Conservation (phyloP, 2,797 vertebrate species). For the Chaetophractus vellerosus region DNA sequence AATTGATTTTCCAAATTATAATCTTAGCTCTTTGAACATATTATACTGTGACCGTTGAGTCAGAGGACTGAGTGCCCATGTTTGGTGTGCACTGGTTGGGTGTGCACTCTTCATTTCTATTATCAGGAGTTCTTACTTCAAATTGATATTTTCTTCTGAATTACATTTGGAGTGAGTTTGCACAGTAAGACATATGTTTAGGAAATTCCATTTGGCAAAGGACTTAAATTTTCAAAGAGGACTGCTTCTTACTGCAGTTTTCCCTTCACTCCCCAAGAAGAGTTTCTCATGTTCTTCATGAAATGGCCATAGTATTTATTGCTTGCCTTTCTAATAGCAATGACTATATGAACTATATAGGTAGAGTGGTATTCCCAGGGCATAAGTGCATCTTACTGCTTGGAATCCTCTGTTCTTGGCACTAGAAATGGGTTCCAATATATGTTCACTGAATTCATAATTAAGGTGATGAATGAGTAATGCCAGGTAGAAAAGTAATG, state of each 20-base stretch:
- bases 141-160: background rate
- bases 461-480: background rate
- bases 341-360: background rate
- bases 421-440: background rate
- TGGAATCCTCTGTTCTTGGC: background rate
- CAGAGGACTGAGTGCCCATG: background rate
- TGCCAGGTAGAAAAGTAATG: background rate
- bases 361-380: background rate
- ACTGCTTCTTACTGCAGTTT: background rate
- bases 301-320: background rate
- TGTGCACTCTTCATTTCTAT: background rate
- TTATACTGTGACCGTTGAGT: background rate
- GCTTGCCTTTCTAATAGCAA: background rate
- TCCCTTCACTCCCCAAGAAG: background rate
- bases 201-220: background rate
- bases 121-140: constrained; percentile 39
- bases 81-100: background rate
- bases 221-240: background rate
- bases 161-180: constrained; percentile 35
- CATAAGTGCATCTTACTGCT: background rate
- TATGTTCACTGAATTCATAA: background rate
- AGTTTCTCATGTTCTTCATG: background rate
- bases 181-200: background rate
- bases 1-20: background rate
- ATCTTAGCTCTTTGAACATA: background rate